phyloP scores from a whole-genome alignment of 2,113 vertebrate species.

The Amphiprion percula region DNA sequence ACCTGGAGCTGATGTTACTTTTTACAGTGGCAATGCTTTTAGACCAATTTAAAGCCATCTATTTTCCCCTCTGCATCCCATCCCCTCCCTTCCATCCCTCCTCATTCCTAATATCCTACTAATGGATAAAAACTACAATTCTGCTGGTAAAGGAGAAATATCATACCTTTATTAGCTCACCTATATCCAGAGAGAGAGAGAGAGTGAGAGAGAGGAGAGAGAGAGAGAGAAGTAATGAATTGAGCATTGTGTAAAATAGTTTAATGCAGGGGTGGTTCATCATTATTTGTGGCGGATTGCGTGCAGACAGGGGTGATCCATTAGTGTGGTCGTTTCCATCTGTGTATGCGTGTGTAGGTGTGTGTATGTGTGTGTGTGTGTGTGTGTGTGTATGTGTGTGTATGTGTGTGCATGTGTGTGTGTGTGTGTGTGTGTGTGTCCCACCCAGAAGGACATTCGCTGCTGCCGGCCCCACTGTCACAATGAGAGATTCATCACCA shows the following conservation, averaged over 20 bases:
- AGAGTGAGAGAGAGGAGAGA: conserved; percentile 42
- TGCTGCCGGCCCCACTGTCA: conserved; percentile 85
- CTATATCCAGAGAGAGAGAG: conserved; percentile 71
- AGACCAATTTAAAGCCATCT: conserved; percentile 72
- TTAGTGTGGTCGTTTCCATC: conserved; percentile 84
- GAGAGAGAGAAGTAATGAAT: conserved; percentile 82
- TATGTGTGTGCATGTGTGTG: conserved; percentile 64
- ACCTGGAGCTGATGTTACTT: conserved; percentile 57
- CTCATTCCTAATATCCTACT: conserved; percentile 75
- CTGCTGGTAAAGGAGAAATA: conserved; percentile 80
- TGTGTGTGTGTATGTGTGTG: conserved; percentile 69
- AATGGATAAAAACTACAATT: conserved; percentile 85
- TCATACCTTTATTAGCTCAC: conserved; percentile 85
- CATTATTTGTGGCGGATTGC: conserved; percentile 88
- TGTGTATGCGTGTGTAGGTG: conserved; percentile 69
- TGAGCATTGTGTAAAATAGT: conserved; percentile 87
- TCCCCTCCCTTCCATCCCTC: conserved; percentile 59
- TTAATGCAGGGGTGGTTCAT: conserved; percentile 87
- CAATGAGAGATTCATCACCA: conserved; percentile 82
- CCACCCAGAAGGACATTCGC: conserved; percentile 83
- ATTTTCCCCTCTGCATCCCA: conserved; percentile 46
- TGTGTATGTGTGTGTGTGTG: conserved; percentile 45
- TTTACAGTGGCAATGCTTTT: conserved; percentile 71
- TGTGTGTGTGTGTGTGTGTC: conserved; percentile 65
- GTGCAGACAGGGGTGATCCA: conserved; percentile 88